Evolutionary conservation across 2,113 vertebrate genomes (phyloP), one percentile per base, ranked within the genome.

Genomic region (Typhlomys cinereus): DNA sequence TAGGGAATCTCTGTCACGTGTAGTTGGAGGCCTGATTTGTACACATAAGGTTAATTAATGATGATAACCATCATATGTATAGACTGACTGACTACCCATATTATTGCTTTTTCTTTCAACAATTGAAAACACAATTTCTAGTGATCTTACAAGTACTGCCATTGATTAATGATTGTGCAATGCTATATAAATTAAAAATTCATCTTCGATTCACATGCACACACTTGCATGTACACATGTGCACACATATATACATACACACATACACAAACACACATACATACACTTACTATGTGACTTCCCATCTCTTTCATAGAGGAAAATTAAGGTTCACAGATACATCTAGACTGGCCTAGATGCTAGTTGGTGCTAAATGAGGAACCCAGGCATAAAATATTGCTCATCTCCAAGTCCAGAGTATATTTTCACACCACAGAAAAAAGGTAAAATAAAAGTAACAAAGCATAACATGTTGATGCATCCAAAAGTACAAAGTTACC

Each of bases 161-260:
- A 94, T 84, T 73, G 29, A n/a, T 46, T 39, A 85, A 41, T 71
- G 79, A 29, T 36, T 92, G 81, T 59, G 13, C 5, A 78, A 44
- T 80, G 10, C 27, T 86, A 52, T 29, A 41, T 59, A 80, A 91
- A 70, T 88, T n/a, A 89, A 93, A n/a, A 75, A 61, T 44, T 39
- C 25, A 9, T 4, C 48, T 31, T 81, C 46, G 20, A 88, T 74
- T 87, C 41, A 89, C 59, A 44, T 34, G 27, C 0, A 9, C 27
- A 27, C 18, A 6, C 23, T 61, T 25, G 25, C 23, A 8, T 5
- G 23, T 11, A 62, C 3, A 3, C 1, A 66, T 13, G 46, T 8
- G 67, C 4, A 39, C 9, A 15, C 31, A 52, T n/a, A 67, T 23
- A 31, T 21, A 29, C 5, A 36, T 10, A 74, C 13, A 75, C 15